Percentiles rank a stretch among this genome's conserved stretches.
Evolutionary conservation across 2,797 vertebrate genomes (phyloP).

Genomic region (Rhinella marina): DNA sequence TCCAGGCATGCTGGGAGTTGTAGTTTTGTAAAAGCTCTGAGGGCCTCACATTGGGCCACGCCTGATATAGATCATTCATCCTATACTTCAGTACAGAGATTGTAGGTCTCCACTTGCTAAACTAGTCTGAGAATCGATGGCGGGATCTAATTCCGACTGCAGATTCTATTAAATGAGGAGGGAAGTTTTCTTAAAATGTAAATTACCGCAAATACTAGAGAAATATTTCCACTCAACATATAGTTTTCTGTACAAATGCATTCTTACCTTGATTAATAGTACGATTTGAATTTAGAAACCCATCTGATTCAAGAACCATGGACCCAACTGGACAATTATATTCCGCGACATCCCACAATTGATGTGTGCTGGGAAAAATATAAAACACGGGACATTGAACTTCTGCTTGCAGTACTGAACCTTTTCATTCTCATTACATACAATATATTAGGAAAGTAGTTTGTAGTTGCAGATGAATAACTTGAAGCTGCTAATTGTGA

Average conservation of each 20-base stretch:
- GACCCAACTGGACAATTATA: constrained; percentile 62
- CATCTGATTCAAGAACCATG: constrained; percentile 55
- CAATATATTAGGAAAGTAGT: background rate
- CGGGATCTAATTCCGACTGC: background rate
- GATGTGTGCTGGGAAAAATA: constrained; percentile 20
- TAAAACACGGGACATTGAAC: background rate
- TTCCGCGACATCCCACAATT: constrained; percentile 64
- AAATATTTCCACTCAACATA: background rate
- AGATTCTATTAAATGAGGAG: background rate
- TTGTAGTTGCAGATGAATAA: background rate
- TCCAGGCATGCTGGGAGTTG: no score
- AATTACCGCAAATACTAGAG: background rate
- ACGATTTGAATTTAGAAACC: constrained; percentile 61
- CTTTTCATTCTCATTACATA: background rate
- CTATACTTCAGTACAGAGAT: no score
- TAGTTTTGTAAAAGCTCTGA: no score
- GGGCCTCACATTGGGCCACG: no score
- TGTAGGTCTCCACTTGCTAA: background rate
- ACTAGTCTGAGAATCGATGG: background rate
- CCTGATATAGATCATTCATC: no score
- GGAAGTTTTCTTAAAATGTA: background rate
- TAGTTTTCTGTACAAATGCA: background rate
- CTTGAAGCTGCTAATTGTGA: background rate
- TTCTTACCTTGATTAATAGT: constrained; percentile 66
- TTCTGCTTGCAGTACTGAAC: background rate